These are phyloP conservation scores for Lasioglossum pauxillum DNA, from an alignment of 2,888 invertebrate genomes.

Conservation along the genomic window DNA sequence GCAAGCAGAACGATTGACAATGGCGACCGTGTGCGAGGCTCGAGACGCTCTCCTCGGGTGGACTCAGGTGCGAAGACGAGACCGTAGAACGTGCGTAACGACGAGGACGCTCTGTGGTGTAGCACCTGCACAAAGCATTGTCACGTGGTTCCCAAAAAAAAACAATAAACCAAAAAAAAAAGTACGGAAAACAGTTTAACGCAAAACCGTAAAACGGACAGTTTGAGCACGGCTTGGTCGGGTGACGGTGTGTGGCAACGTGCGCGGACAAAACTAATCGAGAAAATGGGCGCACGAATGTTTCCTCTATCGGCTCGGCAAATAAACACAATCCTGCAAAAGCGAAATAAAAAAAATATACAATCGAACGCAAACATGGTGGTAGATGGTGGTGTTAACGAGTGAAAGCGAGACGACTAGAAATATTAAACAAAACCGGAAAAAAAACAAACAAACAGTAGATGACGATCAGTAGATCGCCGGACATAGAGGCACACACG, in stretches of 20 bases:
- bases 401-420: slow-evolving; percentile 58
- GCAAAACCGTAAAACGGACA: slow-evolving; percentile 44
- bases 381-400: slow-evolving; percentile 63
- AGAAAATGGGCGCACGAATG: slow-evolving; percentile 15
- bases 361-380: slow-evolving; percentile 25
- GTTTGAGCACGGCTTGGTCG: slow-evolving; percentile 82
- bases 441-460: slow-evolving; percentile 57
- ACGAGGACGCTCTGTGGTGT: slow-evolving; percentile 53
- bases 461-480: slow-evolving; percentile 57
- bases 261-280: slow-evolving; percentile 47
- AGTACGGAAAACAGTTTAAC: neutral
- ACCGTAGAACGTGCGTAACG: slow-evolving; percentile 44
- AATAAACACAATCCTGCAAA: slow-evolving; percentile 27
- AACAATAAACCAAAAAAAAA: slow-evolving; percentile 60
- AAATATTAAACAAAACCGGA: neutral
- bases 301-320: slow-evolving; percentile 51
- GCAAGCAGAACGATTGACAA: slow-evolving; percentile 57
- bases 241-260: slow-evolving; percentile 79
- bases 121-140: slow-evolving; percentile 65
- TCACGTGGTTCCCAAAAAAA: slow-evolving; percentile 68
- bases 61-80: slow-evolving; percentile 28
- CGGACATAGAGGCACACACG: slow-evolving; percentile 47
- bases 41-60: slow-evolving; percentile 28
- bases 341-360: slow-evolving; percentile 31
- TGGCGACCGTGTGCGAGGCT: slow-evolving; percentile 51